phyloP scores from a whole-genome alignment of 2,113 vertebrate species.

The rat (Rattus norvegicus) region GRCr8 NC_086039.1:101801001-101801500 shows the following conservation, averaged over 20 bases:
- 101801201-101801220: slow-evolving; percentile 31
- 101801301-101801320: slow-evolving; percentile 35
- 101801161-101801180: neutral
- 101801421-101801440: slow-evolving; percentile 58
- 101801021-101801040: slow-evolving; percentile 66
- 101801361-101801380: slow-evolving; percentile 39
- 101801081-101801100: slow-evolving; percentile 12
- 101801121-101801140: slow-evolving; percentile 53
- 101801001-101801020: slow-evolving; percentile 28
- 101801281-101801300: slow-evolving; percentile 53
- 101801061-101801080: slow-evolving; percentile 16
- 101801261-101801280: slow-evolving; percentile 29
- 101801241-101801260: slow-evolving; percentile 1
- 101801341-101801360: slow-evolving; percentile 35
- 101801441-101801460: slow-evolving; percentile 56
- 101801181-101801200: slow-evolving; percentile 51
- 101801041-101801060: slow-evolving; percentile 59
- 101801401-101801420: slow-evolving; percentile 65
- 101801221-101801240: slow-evolving; percentile 27
- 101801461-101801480: slow-evolving; percentile 57
- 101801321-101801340: slow-evolving; percentile 40
- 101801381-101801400: slow-evolving; percentile 61
- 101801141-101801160: slow-evolving; percentile 27
- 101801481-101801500: neutral
- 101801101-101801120: slow-evolving; percentile 49